Conservation (phyloP, 1,140 invertebrate genomes). For the Pristionchus pacificus region DNA sequence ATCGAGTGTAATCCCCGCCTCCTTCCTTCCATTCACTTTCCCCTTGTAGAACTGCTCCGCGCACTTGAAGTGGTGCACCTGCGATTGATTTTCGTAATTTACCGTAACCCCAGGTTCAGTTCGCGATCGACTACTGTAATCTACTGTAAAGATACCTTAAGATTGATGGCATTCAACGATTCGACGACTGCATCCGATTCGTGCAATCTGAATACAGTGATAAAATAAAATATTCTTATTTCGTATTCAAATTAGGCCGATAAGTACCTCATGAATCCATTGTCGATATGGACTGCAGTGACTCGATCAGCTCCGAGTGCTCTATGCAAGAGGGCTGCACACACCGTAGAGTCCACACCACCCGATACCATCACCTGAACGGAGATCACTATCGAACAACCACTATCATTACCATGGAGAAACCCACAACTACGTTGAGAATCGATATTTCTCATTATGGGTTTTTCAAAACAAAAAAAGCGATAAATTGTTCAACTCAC, state of each 20-base stretch:
- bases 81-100: too few relatives aligned
- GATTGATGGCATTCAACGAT: conserved; percentile 77
- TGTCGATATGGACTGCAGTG: conserved; percentile 94
- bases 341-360: conserved; percentile 96
- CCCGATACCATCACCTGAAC: conserved; percentile 63
- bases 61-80: conserved; percentile 1
- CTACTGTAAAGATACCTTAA: too few relatives aligned
- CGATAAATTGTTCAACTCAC: conserved; percentile 63
- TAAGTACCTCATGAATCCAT: conserved; percentile 87
- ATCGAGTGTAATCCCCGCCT: background rate
- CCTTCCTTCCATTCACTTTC: background rate
- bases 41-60: conserved; percentile 7
- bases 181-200: conserved; percentile 83
- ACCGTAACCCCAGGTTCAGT: too few relatives aligned
- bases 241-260: background rate
- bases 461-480: too few relatives aligned
- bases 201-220: conserved; percentile 65
- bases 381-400: too few relatives aligned
- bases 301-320: conserved; percentile 80
- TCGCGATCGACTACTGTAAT: too few relatives aligned
- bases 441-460: too few relatives aligned
- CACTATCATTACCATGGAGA: too few relatives aligned
- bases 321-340: conserved; percentile 85
- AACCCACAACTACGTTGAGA: too few relatives aligned
- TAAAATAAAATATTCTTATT: background rate